These are phyloP conservation scores for Channallabes apus DNA, from an alignment of 2,797 vertebrate genomes.

Conservation along the genomic window DNA sequence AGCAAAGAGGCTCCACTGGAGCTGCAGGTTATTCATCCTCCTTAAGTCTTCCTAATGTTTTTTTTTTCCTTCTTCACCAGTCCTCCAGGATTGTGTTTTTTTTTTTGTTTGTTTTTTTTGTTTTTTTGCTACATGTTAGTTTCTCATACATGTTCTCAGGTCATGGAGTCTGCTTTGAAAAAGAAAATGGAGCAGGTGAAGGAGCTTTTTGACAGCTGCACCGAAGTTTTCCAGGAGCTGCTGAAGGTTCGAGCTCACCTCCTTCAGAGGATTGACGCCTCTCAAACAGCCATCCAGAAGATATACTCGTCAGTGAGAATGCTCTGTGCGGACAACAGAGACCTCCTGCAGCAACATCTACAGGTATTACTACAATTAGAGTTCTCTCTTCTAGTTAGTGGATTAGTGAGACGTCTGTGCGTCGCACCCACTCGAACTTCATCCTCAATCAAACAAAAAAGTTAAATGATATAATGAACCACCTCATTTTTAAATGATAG, in stretches of 20 bases:
- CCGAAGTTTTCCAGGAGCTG: conserved; percentile 75
- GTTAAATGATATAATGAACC: too few relatives aligned
- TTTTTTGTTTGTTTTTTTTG: too few relatives aligned
- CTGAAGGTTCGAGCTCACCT: conserved; percentile 71
- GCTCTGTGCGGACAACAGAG: conserved; percentile 53
- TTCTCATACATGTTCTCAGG: conserved; percentile 57
- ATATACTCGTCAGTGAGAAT: conserved; percentile 62
- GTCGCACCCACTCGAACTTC: not conserved
- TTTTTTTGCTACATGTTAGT: not conserved
- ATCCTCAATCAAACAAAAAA: too few relatives aligned
- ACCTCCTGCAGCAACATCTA: conserved; percentile 58
- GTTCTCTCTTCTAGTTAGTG: not conserved
- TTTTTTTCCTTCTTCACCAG: not conserved
- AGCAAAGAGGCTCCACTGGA: conserved; percentile 86
- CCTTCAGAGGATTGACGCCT: conserved; percentile 66
- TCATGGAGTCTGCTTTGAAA: conserved; percentile 75
- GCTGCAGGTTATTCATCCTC: conserved; percentile 78
- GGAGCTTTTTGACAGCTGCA: conserved; percentile 74
- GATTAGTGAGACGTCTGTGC: not conserved
- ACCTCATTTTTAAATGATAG: too few relatives aligned
- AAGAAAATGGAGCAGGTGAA: conserved; percentile 79
- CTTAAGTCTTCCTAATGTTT: not conserved
- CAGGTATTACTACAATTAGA: conserved; percentile 57
- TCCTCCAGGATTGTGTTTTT: not conserved
- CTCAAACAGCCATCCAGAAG: conserved; percentile 62